Base-by-base conservation (phyloP, 2,888 invertebrate species). In the Serrognathus titanus region DNA sequence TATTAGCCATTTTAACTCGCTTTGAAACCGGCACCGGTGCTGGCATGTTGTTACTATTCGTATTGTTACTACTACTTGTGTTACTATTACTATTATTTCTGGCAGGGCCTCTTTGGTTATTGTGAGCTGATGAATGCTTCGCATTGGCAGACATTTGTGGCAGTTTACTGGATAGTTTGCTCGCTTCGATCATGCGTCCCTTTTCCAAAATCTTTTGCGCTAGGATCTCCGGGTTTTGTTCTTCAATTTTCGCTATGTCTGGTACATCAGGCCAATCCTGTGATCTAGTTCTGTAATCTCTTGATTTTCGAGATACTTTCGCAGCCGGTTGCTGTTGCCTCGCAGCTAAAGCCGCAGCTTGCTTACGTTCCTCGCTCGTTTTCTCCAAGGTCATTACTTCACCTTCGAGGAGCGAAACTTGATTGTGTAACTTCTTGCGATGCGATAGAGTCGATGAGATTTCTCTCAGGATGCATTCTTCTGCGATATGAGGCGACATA, bases 261-360 rank as follows among this genome's bases (percentile, higher is more conserved):
- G 94, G 93, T 35, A 94, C 89, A 68, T 93, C 92, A 0, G 93
- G 93, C 94, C 94, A 94, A 71, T 94, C 94, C 71, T 93, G 92
- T 0, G 92, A 91, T 2, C 93, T 83, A 5, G 89, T 86, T 12
- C 92, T 82, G 66, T 88, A 86, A 66, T 92, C 91, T 12, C 88
- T 79, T 56, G 81, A 82, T 67, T 87, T 86, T 31, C 91, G 81
- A 0, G 81, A 77, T 60, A 64, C 71, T 71, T 67, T 76, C 8
- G 74, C 68, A 11, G 75, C 63, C 2, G 64, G 62, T 11, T 67
- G 63, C 59, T 71, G 75, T 55, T 71, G 71, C 43, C 72, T 69
- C 2, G 68, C 65, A 13, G 69, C 65, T 51, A 73, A 49, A 5
- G 58, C 58, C 58, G 13, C 12, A 11, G 57, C 36, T 43, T 63